A percentile compares a stretch with the other conserved stretches of the same genome.
phyloP scores from a whole-genome alignment of 2,113 vertebrate species.

The Zingel zingel region DNA sequence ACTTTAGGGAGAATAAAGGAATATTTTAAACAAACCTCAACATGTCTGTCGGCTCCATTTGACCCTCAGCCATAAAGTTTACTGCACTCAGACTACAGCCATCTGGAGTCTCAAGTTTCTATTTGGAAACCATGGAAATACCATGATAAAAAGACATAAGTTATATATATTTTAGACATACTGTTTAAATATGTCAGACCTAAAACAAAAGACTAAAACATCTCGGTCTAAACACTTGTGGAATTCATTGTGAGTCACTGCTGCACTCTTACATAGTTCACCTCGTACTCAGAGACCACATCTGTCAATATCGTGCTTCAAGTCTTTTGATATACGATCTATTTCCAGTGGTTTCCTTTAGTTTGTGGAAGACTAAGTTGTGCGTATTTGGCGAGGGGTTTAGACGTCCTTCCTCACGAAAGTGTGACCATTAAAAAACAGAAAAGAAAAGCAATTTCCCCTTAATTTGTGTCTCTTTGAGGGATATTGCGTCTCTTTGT shows the following conservation, averaged over 20 bases:
- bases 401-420: too few relatives aligned
- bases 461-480: too few relatives aligned
- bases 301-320: neutral
- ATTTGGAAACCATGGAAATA: neutral
- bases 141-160: neutral
- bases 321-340: neutral
- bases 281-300: neutral
- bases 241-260: conserved; percentile 13
- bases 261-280: neutral
- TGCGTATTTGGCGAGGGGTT: too few relatives aligned
- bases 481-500: too few relatives aligned
- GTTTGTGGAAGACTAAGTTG: too few relatives aligned
- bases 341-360: too few relatives aligned
- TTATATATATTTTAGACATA: neutral
- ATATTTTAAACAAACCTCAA: neutral
- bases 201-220: neutral
- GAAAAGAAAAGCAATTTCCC: too few relatives aligned
- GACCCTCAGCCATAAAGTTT: neutral
- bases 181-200: neutral
- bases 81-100: neutral
- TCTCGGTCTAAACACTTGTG: neutral
- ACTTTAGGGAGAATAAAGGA: too few relatives aligned
- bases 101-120: neutral
- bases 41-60: neutral
- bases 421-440: too few relatives aligned